These are phyloP conservation scores for Verasper variegatus DNA, from an alignment of 2,113 vertebrate genomes.

Conservation along the genomic window DNA sequence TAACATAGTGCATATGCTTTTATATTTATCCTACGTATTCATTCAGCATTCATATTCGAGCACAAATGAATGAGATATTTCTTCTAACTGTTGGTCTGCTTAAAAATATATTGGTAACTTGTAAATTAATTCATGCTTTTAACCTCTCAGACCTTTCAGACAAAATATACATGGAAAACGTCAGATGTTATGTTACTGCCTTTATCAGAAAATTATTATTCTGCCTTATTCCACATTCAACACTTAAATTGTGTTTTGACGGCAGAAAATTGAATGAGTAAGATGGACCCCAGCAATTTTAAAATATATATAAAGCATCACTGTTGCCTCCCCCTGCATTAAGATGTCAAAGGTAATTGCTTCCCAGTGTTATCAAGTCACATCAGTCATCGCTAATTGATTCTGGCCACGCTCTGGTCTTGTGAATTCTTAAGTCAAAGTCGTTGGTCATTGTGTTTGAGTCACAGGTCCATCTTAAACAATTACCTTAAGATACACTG, in stretches of 20 bases:
- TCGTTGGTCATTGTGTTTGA: slow-evolving; percentile 38
- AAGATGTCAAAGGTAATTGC: slow-evolving; percentile 64
- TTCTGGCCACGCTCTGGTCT: slow-evolving; percentile 23
- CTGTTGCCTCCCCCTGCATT: slow-evolving; percentile 61
- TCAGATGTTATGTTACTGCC: neutral
- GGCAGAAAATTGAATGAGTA: slow-evolving; percentile 15
- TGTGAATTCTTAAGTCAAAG: slow-evolving; percentile 20
- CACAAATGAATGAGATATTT: neutral
- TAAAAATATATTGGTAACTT: neutral
- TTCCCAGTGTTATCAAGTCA: slow-evolving; percentile 44
- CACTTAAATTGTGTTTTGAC: slow-evolving; percentile 27
- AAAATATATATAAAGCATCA: slow-evolving; percentile 15
- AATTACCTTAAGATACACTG: too few relatives aligned
- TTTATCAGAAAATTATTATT: neutral
- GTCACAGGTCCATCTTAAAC: slow-evolving; percentile 10
- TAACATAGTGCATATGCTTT: neutral
- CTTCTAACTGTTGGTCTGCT: neutral
- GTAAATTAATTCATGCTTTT: neutral
- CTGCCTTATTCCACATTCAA: neutral
- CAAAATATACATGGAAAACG: neutral
- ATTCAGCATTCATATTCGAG: neutral
- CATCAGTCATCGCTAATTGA: slow-evolving; percentile 58
- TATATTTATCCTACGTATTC: neutral
- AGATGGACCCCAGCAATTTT: slow-evolving; percentile 42
- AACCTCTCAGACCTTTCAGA: neutral